Conservation (phyloP, 2,888 invertebrate genomes). For the Pedicia rivosa region DNA sequence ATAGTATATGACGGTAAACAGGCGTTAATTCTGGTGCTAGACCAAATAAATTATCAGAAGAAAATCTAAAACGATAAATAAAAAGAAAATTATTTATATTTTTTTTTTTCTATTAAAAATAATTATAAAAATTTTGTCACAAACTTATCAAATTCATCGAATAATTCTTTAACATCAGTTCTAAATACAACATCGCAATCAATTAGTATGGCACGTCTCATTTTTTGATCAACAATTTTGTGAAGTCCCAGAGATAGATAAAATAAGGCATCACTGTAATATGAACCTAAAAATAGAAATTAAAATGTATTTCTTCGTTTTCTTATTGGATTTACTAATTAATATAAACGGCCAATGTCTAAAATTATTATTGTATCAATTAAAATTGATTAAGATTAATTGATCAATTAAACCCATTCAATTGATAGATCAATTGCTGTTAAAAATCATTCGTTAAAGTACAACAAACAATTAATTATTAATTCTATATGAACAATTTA, state of each 20-base stretch:
- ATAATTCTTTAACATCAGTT: slow-evolving; percentile 46
- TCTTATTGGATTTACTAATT: too few relatives aligned
- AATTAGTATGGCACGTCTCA: slow-evolving; percentile 48
- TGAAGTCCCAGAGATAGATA: slow-evolving; percentile 60
- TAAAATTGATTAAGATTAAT: too few relatives aligned
- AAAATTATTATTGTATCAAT: too few relatives aligned
- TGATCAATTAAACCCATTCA: too few relatives aligned
- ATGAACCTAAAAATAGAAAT: slow-evolving; percentile 36
- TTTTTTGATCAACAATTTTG: slow-evolving; percentile 42
- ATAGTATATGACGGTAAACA: slow-evolving; percentile 59
- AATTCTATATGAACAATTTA: too few relatives aligned
- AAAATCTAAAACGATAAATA: slow-evolving; percentile 32
- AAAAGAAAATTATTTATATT: too few relatives aligned
- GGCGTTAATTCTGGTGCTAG: slow-evolving; percentile 59
- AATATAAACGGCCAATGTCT: too few relatives aligned
- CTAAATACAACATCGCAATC: slow-evolving; percentile 65
- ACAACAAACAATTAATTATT: too few relatives aligned
- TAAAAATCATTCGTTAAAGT: too few relatives aligned
- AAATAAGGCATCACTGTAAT: slow-evolving; percentile 65
- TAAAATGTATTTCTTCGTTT: not conserved
- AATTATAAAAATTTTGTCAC: slow-evolving; percentile 12
- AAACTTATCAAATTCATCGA: slow-evolving; percentile 45
- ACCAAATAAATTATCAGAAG: slow-evolving; percentile 46
- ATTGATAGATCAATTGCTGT: too few relatives aligned
- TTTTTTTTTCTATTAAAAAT: not conserved